Evolutionary conservation across 2,888 invertebrate genomes (phyloP).

Genomic region (Cephus spinipes): DNA sequence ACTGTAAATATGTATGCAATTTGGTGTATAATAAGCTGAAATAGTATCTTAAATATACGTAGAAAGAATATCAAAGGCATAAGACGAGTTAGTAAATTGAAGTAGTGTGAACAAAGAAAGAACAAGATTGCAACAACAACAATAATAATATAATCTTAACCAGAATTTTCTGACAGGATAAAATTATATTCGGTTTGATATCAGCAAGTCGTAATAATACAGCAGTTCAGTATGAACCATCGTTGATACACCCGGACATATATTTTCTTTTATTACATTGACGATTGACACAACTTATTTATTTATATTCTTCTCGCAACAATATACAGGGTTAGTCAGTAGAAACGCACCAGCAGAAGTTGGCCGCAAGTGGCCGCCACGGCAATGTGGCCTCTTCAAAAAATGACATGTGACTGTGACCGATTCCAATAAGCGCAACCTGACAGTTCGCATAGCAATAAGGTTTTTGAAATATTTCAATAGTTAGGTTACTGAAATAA

Average conservation of each 20-base stretch:
- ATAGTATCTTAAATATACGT: conserved; percentile 17
- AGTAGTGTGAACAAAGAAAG: not conserved
- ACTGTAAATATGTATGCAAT: conserved; percentile 28
- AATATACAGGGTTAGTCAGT: not conserved
- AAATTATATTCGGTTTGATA: not conserved
- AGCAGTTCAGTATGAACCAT: not conserved
- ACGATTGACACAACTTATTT: not conserved
- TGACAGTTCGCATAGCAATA: no score
- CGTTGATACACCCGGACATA: not conserved
- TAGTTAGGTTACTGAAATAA: no score
- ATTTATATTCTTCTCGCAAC: not conserved
- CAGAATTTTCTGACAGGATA: not conserved
- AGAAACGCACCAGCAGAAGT: no score
- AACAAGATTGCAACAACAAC: not conserved
- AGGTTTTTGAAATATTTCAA: no score
- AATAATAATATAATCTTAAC: not conserved
- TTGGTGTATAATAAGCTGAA: conserved; percentile 22
- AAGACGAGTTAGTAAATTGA: not conserved
- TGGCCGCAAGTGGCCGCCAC: no score
- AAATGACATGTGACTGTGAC: no score
- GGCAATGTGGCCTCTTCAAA: no score
- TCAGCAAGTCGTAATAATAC: not conserved
- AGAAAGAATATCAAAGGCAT: not conserved
- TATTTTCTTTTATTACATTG: not conserved
- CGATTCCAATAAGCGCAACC: no score